Base-by-base conservation (phyloP, 2,888 invertebrate species). In the Papilio demoleus region DNA sequence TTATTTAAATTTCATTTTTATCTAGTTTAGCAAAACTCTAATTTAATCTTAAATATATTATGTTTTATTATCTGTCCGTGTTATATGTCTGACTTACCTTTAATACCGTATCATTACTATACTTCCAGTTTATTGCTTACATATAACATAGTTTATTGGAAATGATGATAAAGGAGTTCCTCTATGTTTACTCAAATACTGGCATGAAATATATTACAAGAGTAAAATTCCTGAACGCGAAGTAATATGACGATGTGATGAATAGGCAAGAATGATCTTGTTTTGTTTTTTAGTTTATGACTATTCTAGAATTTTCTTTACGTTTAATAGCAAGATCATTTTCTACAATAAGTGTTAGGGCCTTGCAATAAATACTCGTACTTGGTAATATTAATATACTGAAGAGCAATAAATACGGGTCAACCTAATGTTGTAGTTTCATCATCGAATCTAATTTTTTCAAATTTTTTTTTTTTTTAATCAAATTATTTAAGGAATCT, bases 101-200 rank as follows among this genome's bases (percentile, higher is more conserved):
- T 50, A 50, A 50, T 22, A 24, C 14, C 14, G 14, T 50, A 24
- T 50, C 24, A 50, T 50, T 50, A 50, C 47, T 50, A 50, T 50
- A 24, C 50, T 50, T 50, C 50, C 50, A 50, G 50, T 50, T 50
- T 50, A 50, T 14, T 50, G 50, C 50, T 12, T 24, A 50, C 24
- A 14, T 22, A 50, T 50, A 50, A 50, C 24, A 11, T 50, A 24
- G 45, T 50, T 50, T 24, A 50, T 50, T 50, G 50, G 50, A 50
- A 50, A 6, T 50, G 50, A 47, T 14, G 47, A 47, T 2, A 19
- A n/a, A 12, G 12, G 24, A 24, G 24, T 24, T 50, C 22, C 47
- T 47, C 22, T 50, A 50, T 24, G 14, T 50, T 50, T 24, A 50
- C 50, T 11, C 22, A 50, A 50, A 24, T 24, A 50, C 19, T 47